A percentile compares a stretch with the other conserved stretches of the same genome.
phyloP scores from a whole-genome alignment of 2,797 vertebrate genomes.

The Falco naumanni region DNA sequence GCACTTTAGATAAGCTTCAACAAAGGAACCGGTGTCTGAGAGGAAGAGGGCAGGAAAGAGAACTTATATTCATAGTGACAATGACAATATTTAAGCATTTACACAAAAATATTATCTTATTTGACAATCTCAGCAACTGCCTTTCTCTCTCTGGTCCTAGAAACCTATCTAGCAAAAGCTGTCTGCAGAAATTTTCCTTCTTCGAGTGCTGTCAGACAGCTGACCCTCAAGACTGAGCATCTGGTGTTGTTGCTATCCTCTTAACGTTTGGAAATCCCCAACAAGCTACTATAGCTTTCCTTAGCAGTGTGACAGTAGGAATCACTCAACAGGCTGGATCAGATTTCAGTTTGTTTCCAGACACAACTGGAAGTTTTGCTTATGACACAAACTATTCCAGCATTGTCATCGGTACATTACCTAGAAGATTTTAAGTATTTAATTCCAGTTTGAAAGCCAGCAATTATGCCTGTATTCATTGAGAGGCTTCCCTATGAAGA shows the following conservation, averaged over 20 bases:
- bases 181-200: not conserved
- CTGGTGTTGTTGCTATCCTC: conserved; percentile 7
- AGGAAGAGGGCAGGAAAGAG: not conserved
- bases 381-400: not conserved
- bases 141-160: not conserved
- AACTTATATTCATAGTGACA: rapidly evolving
- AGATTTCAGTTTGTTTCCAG: not conserved
- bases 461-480: not conserved
- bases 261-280: conserved; percentile 33
- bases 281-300: conserved; percentile 9
- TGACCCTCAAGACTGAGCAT: not conserved
- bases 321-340: not conserved
- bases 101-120: not conserved
- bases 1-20: not conserved
- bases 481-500: not conserved
- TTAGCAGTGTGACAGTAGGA: not conserved
- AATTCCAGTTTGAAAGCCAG: not conserved
- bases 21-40: not conserved
- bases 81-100: not conserved
- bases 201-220: not conserved
- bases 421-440: not conserved
- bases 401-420: not conserved
- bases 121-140: not conserved
- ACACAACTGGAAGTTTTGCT: not conserved
- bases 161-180: not conserved